Evolutionary conservation across 2,113 vertebrate genomes (phyloP).

Genomic region (Diadophis punctatus): DNA sequence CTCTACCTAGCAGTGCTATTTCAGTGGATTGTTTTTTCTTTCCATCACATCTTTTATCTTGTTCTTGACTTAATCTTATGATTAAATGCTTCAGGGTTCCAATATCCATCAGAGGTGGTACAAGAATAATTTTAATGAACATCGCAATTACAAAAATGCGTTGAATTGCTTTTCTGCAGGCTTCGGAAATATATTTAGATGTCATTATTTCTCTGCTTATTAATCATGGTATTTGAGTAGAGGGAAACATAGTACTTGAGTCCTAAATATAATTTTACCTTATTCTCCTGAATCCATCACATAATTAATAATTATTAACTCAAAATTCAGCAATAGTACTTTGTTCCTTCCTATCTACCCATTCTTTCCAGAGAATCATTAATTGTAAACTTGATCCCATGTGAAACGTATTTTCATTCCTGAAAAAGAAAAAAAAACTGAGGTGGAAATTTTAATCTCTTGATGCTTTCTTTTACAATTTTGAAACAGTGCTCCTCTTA

Average conservation of each 20-base stretch:
- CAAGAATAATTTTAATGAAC: not conserved
- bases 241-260: not conserved
- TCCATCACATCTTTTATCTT: not conserved
- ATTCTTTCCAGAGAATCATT: not conserved
- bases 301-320: not conserved
- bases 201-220: not conserved
- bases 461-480: not conserved
- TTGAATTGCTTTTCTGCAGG: not conserved
- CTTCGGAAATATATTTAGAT: not conserved
- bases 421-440: not conserved
- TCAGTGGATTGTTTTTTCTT: not conserved
- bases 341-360: not conserved
- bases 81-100: not conserved
- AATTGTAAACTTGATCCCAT: not conserved
- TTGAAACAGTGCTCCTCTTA: not conserved
- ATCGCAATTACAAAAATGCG: not conserved
- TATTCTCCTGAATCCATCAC: not conserved
- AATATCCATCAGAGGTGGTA: not conserved
- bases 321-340: not conserved
- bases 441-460: not conserved
- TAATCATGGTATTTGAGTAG: not conserved
- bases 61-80: not conserved
- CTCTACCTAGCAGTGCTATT: not conserved
- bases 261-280: not conserved
- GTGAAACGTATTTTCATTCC: not conserved